A percentile compares a stretch with the other conserved stretches of the same genome.
Conservation (phyloP, 2,113 vertebrate species). For the Procavia capensis region DNA sequence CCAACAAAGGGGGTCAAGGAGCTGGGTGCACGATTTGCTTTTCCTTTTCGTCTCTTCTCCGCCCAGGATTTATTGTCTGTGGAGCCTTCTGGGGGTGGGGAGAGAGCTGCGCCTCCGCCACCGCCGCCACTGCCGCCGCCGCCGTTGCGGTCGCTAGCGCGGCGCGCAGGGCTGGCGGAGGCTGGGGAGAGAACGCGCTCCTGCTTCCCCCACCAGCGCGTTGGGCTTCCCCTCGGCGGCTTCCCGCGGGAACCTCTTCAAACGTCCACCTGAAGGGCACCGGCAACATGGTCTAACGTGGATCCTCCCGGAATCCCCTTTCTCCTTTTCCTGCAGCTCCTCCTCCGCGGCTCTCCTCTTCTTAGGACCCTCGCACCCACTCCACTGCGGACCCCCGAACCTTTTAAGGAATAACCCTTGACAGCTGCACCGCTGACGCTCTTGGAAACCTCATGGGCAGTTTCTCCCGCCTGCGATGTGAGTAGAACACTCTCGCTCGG, state of each 20-base stretch:
- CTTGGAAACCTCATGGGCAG: conserved; percentile 76
- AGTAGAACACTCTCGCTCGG: conserved; percentile 46
- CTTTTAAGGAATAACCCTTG: conserved; percentile 75
- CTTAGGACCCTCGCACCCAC: conserved; percentile 53
- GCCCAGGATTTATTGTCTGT: conserved; percentile 82
- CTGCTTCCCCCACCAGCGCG: conserved; percentile 50
- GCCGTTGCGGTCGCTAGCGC: conserved; percentile 70
- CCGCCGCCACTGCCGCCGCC: conserved; percentile 41
- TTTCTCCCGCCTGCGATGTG: conserved; percentile 73
- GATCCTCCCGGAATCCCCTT: conserved; percentile 59
- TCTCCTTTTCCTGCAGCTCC: background rate
- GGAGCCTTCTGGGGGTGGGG: conserved; percentile 75
- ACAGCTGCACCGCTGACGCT: conserved; percentile 51
- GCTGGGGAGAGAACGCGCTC: conserved; percentile 66
- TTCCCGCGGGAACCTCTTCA: conserved; percentile 62
- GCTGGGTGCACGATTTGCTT: conserved; percentile 59
- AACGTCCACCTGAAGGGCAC: conserved; percentile 73
- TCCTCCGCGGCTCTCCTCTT: background rate
- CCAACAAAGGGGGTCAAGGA: conserved; percentile 19
- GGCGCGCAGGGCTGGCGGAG: conserved; percentile 72
- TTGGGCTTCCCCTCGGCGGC: conserved; percentile 49
- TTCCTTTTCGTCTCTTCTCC: conserved; percentile 49
- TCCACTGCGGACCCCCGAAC: conserved; percentile 69
- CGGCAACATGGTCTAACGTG: conserved; percentile 71
- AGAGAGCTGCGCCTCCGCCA: conserved; percentile 71